Percentiles rank a stretch among this genome's conserved stretches.
Evolutionary conservation across 2,797 vertebrate species (phyloP).

Genomic region (Gallinago nigripennis): DNA sequence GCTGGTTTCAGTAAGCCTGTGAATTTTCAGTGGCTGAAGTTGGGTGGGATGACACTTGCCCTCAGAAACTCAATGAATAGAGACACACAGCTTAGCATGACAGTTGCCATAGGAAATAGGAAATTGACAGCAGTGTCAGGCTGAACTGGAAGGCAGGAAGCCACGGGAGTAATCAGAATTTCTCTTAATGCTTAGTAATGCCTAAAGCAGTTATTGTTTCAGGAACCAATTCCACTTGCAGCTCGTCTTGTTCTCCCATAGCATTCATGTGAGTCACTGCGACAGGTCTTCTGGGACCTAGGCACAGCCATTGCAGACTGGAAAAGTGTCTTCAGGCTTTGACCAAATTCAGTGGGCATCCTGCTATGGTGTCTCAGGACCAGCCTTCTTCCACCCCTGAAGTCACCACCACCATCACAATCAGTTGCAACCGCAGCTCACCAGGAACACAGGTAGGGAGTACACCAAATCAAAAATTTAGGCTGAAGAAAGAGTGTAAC

Average conservation of each 20-base stretch:
- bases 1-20: neutral
- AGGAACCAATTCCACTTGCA: neutral
- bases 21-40: neutral
- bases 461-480: neutral
- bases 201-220: neutral
- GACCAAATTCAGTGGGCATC: neutral
- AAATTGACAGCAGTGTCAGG: neutral
- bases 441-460: neutral
- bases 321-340: neutral
- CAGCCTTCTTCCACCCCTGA: neutral
- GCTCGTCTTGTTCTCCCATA: neutral
- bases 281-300: neutral
- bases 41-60: neutral
- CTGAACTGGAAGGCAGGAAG: neutral
- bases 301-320: too few species aligned
- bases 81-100: neutral
- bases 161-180: neutral
- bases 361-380: neutral
- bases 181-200: neutral
- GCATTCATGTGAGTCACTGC: rapidly evolving
- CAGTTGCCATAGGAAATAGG: neutral
- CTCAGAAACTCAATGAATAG: neutral
- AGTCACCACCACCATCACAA: neutral
- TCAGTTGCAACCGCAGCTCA: neutral
- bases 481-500: neutral